Evolutionary conservation across 2,797 vertebrate species (phyloP).

Genomic region (Sebastiscus albofasciatus): DNA sequence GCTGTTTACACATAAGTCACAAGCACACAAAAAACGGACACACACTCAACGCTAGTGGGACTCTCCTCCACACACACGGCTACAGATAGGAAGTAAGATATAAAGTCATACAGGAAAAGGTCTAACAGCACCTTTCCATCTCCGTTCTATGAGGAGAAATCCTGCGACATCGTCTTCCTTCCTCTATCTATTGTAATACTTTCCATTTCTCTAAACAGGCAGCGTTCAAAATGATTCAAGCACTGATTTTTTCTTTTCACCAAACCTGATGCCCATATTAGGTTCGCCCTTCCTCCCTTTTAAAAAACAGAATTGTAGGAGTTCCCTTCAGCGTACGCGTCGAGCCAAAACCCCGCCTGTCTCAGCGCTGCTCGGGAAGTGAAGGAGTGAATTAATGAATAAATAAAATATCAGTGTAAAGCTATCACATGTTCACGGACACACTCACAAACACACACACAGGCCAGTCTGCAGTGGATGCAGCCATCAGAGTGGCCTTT

Average conservation of each 20-base stretch:
- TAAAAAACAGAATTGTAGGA: background rate
- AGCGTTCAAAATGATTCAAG: background rate
- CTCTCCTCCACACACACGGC: slow-evolving; percentile 1
- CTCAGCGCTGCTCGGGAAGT: background rate
- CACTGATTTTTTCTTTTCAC: background rate
- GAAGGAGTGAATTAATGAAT: slow-evolving; percentile 19
- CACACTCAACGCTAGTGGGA: slow-evolving; percentile 17
- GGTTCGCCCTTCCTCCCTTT: too few species aligned
- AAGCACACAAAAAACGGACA: slow-evolving; percentile 12
- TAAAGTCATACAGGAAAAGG: slow-evolving; percentile 4
- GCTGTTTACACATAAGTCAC: slow-evolving; percentile 68
- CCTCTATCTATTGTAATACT: background rate
- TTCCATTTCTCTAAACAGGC: background rate
- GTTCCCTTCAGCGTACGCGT: background rate
- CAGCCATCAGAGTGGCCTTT: slow-evolving; percentile 7
- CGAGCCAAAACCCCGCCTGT: background rate
- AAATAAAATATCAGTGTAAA: slow-evolving; percentile 16
- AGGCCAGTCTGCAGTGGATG: background rate
- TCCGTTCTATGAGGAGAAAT: background rate
- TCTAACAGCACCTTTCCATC: slow-evolving; percentile 8
- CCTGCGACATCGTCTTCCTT: background rate
- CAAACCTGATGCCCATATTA: background rate
- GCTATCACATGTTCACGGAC: background rate
- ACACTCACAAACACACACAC: background rate
- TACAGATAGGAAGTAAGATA: slow-evolving; percentile 4